Percentiles rank a stretch among this genome's conserved stretches.
Conservation (phyloP, 1,140 invertebrate species). For the Nasonia giraulti region DNA sequence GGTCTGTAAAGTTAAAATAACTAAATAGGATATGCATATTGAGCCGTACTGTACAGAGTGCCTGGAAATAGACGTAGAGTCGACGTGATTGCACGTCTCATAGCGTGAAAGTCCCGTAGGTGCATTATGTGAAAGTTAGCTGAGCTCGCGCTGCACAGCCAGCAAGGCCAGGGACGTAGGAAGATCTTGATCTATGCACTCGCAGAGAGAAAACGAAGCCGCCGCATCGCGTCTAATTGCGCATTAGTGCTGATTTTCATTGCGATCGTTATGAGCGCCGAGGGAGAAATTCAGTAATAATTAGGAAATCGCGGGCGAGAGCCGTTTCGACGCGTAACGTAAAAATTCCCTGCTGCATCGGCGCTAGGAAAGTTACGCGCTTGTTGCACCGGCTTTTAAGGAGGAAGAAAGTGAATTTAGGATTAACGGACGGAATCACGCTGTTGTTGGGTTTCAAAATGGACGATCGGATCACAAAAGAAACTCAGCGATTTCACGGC, state of each 20-base stretch:
- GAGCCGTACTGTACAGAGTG: too few species aligned
- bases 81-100: constrained; percentile 8
- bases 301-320: constrained; percentile 39
- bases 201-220: constrained; percentile 33
- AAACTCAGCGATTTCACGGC: constrained; percentile 33
- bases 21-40: too few species aligned
- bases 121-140: constrained; percentile 50
- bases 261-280: constrained; percentile 11
- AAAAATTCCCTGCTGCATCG: constrained; percentile 13
- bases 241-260: constrained; percentile 22
- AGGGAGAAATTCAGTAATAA: constrained; percentile 42
- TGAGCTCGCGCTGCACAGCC: neutral
- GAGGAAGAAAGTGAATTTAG: constrained; percentile 25
- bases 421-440: neutral
- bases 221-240: constrained; percentile 18
- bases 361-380: constrained; percentile 25
- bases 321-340: constrained; percentile 29
- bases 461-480: neutral
- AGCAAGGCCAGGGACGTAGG: constrained; percentile 52
- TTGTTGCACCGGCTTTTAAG: constrained; percentile 1
- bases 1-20: too few species aligned
- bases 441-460: too few species aligned
- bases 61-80: neutral
- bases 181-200: constrained; percentile 39
- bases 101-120: constrained; percentile 44